Evolutionary conservation across 2,797 vertebrate genomes (phyloP).

Genomic region (Chlorospingus flavigularis): DNA sequence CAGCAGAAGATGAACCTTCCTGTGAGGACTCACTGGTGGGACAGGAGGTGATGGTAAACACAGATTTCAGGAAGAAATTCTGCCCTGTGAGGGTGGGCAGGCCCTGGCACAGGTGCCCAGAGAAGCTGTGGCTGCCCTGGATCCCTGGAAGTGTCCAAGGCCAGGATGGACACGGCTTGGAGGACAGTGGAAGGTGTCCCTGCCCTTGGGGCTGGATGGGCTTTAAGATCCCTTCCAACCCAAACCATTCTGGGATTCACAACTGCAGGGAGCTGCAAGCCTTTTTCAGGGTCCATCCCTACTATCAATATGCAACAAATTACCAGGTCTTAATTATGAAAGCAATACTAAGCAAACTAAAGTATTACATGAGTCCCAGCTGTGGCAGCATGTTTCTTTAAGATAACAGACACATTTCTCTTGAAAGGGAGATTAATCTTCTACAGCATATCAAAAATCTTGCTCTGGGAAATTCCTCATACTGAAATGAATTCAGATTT

Average conservation of each 20-base stretch:
- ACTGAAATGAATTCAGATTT: neutral
- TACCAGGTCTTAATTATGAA: conserved; percentile 70
- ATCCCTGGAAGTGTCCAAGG: neutral
- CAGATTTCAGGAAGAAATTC: neutral
- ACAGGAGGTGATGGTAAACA: rapidly evolving
- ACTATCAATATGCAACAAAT: conserved; percentile 66
- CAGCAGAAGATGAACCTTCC: conserved; percentile 16
- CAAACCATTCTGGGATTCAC: neutral
- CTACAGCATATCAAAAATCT: neutral
- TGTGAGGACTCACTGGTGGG: neutral
- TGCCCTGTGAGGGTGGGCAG: rapidly evolving
- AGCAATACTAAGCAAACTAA: conserved; percentile 61
- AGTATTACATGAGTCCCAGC: conserved; percentile 22
- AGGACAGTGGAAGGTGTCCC: neutral
- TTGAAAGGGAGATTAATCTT: conserved; percentile 42
- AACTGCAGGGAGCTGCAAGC: neutral
- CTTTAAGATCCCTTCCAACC: neutral
- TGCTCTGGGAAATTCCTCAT: neutral
- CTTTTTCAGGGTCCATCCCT: conserved; percentile 52
- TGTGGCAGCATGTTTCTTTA: conserved; percentile 10
- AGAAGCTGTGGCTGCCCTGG: neutral
- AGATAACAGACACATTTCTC: conserved; percentile 15
- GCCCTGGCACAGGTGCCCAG: neutral
- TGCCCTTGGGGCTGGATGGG: neutral
- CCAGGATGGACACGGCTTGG: rapidly evolving